Percentiles rank a stretch among this genome's conserved stretches.
Evolutionary conservation across 2,888 invertebrate species (phyloP).

Genomic region (Corythucha ciliata): DNA sequence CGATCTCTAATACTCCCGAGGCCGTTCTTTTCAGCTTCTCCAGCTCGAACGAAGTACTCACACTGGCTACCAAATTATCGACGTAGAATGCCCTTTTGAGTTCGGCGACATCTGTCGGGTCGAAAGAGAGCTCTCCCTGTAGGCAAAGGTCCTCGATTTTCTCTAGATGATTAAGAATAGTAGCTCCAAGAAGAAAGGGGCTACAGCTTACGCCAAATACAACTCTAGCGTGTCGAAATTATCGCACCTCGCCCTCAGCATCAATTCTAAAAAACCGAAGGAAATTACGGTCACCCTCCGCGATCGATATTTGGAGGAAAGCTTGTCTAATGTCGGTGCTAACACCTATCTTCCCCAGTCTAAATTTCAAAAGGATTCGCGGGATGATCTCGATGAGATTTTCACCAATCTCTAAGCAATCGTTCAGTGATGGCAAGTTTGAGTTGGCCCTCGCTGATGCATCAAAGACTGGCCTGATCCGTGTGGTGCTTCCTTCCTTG

Average conservation of each 20-base stretch:
- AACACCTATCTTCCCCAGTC: constrained; percentile 27
- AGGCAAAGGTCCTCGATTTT: neutral
- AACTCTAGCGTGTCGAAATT: constrained; percentile 20
- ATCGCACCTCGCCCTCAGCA: constrained; percentile 1
- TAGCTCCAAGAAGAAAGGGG: constrained; percentile 23
- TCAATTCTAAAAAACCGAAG: constrained; percentile 34
- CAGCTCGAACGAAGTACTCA: neutral
- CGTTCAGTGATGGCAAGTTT: constrained; percentile 30
- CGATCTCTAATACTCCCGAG: constrained; percentile 7
- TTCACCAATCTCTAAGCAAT: constrained; percentile 33
- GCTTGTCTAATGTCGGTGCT: constrained; percentile 33
- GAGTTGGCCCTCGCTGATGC: constrained; percentile 27
- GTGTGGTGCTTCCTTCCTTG: constrained; percentile 27
- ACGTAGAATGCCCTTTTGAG: constrained; percentile 19
- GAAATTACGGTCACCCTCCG: constrained; percentile 34
- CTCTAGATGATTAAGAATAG: constrained; percentile 16
- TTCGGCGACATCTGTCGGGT: neutral
- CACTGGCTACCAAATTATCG: constrained; percentile 12
- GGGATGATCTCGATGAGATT: constrained; percentile 32
- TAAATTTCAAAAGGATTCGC: constrained; percentile 21
- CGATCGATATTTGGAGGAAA: constrained; percentile 37
- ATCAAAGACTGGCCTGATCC: constrained; percentile 32
- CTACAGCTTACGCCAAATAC: constrained; percentile 26
- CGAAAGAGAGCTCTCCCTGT: neutral
- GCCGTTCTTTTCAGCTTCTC: neutral